phyloP scores from a whole-genome alignment of 2,888 invertebrate genomes.

The Urechis unicinctus region DNA sequence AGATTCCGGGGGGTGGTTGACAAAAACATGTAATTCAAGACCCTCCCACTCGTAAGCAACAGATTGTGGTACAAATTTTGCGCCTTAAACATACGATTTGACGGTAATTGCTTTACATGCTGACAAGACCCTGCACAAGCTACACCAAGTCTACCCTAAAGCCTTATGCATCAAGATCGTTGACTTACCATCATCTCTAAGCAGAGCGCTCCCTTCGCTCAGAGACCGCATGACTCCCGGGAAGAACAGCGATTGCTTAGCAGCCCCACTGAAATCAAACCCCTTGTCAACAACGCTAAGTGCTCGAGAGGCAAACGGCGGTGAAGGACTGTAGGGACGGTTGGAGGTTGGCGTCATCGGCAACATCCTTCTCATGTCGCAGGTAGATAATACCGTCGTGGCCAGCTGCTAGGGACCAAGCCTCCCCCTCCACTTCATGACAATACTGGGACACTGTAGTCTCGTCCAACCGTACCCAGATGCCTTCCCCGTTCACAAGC shows the following conservation, averaged over 20 bases:
- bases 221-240: background rate
- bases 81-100: too few species aligned
- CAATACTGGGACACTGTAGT: slow-evolving; percentile 65
- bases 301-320: slow-evolving; percentile 24
- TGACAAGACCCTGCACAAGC: too few species aligned
- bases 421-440: slow-evolving; percentile 60
- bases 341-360: slow-evolving; percentile 30
- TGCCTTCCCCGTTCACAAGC: slow-evolving; percentile 73
- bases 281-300: slow-evolving; percentile 49
- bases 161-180: too few species aligned
- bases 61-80: too few species aligned
- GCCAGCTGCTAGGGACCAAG: slow-evolving; percentile 66
- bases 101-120: too few species aligned
- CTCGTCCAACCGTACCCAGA: slow-evolving; percentile 83
- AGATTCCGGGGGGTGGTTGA: too few species aligned
- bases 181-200: too few species aligned
- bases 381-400: slow-evolving; percentile 61
- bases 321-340: slow-evolving; percentile 8
- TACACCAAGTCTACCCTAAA: too few species aligned
- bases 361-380: too few species aligned
- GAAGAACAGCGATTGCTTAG: slow-evolving; percentile 26
- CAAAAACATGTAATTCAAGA: too few species aligned
- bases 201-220: too few species aligned
- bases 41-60: too few species aligned
- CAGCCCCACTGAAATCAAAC: slow-evolving; percentile 58